Base-by-base conservation (phyloP, 2,113 vertebrate species). In the Octodon degus region DNA sequence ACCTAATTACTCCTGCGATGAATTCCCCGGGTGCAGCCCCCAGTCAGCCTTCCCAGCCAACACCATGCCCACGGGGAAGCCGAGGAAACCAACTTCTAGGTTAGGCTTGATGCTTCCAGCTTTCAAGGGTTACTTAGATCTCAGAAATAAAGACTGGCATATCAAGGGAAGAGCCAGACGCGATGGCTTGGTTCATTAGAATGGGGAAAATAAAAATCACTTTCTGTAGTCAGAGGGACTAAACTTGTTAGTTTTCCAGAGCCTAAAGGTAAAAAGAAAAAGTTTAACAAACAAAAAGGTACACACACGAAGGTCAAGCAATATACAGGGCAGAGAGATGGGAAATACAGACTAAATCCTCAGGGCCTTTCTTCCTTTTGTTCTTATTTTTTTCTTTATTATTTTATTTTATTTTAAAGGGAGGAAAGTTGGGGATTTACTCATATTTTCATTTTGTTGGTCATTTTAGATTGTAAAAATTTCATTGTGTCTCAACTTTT, bases 151-250 rank as follows among this genome's bases (percentile, higher is more conserved):
- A 93, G 95, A 95, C 27, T 67, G 87, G 86, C 95, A 97, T 95
- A 98, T 90, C 90, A 97, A 98, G 97, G 97, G 89, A 87, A 95
- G 98, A 95, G 58, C 47, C 77, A 97, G 81, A 43, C 97, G 96
- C 40, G 92, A 93, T 85, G 90, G 43, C 92, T 96, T 58, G 80
- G 91, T 95, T 97, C 91, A 80, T 98, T 76, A 27, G 22, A 97
- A 97, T 60, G n/a, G 87, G 83, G 94, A 94, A 98, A 97, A 98
- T 96, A 88, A 96, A 50, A 97, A 96, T 92, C 55, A 90, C 79
- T 93, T 97, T 95, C 89, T 96, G 80, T 22, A 7, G 40, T 5
- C 62, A 27, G 37, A 89, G 95, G 80, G 40, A 89, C 72, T 94
- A 90, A 50, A 70, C 67, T 83, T 55, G n/a, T 95, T 68, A 58